Percentiles rank a stretch among this genome's conserved stretches.
These are phyloP conservation scores for Bergia puertoricense DNA, from an alignment of 92 coral and sea anemone species.

Conservation along the genomic window DNA sequence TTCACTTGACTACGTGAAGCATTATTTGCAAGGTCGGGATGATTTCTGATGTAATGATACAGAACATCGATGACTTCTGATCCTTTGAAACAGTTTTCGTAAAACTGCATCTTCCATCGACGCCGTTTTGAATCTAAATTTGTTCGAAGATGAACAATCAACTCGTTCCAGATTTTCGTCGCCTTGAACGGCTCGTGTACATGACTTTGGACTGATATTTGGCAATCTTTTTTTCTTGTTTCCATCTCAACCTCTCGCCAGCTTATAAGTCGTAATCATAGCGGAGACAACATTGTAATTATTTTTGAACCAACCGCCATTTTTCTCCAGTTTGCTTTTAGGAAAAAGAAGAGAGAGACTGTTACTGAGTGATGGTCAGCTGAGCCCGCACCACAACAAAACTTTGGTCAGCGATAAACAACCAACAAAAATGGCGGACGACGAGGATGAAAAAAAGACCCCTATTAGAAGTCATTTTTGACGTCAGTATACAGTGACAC, in stretches of 20 bases:
- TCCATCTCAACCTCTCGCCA: conserved; percentile 14
- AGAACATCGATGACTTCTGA: conserved; percentile 82
- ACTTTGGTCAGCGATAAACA: background rate
- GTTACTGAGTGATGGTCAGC: background rate
- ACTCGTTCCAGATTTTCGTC: conserved; percentile 94
- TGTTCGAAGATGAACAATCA: conserved; percentile 76
- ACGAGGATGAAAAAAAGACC: background rate
- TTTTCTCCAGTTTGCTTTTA: background rate
- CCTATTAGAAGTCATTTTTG: background rate
- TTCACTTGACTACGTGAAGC: conserved; percentile 84
- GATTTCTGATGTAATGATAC: conserved; percentile 68
- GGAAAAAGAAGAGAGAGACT: background rate
- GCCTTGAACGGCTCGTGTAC: conserved; percentile 84
- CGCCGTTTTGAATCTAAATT: conserved; percentile 79
- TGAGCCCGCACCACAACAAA: conserved; percentile 18
- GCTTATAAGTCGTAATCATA: background rate
- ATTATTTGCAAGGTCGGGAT: conserved; percentile 84
- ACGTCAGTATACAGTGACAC: background rate
- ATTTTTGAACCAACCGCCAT: conserved; percentile 42
- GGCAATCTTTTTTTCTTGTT: conserved; percentile 19
- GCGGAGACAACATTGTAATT: background rate
- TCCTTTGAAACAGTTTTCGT: conserved; percentile 92
- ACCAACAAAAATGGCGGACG: conserved; percentile 25
- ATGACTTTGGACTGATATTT: background rate
- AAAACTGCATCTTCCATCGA: conserved; percentile 90